These are phyloP conservation scores for Cervus canadensis DNA, from an alignment of 2,113 vertebrate genomes.

Conservation along the genomic window DNA sequence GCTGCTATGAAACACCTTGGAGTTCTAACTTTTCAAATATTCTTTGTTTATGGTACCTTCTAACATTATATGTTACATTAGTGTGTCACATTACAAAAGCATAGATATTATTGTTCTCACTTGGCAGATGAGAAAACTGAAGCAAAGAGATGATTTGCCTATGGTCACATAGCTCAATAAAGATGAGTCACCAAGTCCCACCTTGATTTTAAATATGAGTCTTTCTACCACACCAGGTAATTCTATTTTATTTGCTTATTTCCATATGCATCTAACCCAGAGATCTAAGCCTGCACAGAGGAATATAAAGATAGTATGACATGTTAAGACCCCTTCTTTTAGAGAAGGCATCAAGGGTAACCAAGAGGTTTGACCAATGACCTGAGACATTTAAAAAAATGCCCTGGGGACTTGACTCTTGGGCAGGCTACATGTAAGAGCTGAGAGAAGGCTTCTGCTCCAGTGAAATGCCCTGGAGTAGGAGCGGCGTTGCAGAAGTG, in stretches of 20 bases:
- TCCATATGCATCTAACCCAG: not conserved
- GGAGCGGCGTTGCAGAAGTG: not conserved
- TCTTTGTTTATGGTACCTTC: not conserved
- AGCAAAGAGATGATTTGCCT: not conserved
- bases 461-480: not conserved
- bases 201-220: not conserved
- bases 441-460: not conserved
- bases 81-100: not conserved
- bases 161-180: not conserved
- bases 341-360: not conserved
- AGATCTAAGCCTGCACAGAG: not conserved
- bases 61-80: not conserved
- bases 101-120: not conserved
- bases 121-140: not conserved
- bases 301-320: not conserved
- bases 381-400: not conserved
- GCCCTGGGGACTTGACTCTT: not conserved
- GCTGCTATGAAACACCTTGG: not conserved
- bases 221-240: not conserved
- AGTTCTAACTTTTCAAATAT: not conserved
- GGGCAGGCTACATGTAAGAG: not conserved
- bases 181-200: not conserved
- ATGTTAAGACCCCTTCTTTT: not conserved
- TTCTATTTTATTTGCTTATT: not conserved
- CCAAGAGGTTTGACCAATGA: not conserved